Evolutionary conservation across 2,113 vertebrate genomes (phyloP), one percentile per base, ranked within the genome.

Genomic region (Microcebus jonahi): DNA sequence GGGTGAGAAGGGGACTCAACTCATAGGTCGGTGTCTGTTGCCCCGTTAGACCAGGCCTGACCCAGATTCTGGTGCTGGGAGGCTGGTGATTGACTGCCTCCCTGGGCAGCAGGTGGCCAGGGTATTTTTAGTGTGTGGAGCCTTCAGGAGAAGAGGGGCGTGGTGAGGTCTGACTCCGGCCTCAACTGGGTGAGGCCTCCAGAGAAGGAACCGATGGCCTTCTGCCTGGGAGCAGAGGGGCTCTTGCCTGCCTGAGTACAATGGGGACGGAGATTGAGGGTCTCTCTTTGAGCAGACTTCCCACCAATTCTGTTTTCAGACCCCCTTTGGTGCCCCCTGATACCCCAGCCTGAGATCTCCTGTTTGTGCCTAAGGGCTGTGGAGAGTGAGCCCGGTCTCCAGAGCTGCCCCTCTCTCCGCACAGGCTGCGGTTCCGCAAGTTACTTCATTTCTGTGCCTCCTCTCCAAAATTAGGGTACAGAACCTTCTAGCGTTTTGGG

Each of bases 81-180:
- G 68, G 21, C 84, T 23, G 31, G 17, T 83, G 87, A 93, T 85
- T 97, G 83, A 86, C 77, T 65, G 65, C 85, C 63, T 55, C 25
- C 39, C 63, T 11, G 63, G 50, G 70, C 88, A 95, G 95, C 96
- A 96, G 94, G 85, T 96, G 95, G 63, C 63, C 39, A 10, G 68
- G 57, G 39, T 97, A 96, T 97, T 96, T 96, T 97, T 97, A 95
- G 89, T 92, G 12, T 57, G 31, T 57, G 67, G 31, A 88, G 68
- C 45, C 68, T 82, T 91, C 86, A 67, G 63, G 61, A 48, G n/a
- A 81, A 89, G 55, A 53, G 48, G 94, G 21, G 31, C 18, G 15
- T 18, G 9, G 8, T 85, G 76, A 87, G 73, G 55, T 23, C 48
- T 34, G 8, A 31, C n/a, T 5, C 21, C 50, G 3, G 87, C 50